Percentiles rank a stretch among this genome's conserved stretches.
Evolutionary conservation across 2,797 vertebrate genomes (phyloP).

Genomic region (Gephyroberyx darwinii): DNA sequence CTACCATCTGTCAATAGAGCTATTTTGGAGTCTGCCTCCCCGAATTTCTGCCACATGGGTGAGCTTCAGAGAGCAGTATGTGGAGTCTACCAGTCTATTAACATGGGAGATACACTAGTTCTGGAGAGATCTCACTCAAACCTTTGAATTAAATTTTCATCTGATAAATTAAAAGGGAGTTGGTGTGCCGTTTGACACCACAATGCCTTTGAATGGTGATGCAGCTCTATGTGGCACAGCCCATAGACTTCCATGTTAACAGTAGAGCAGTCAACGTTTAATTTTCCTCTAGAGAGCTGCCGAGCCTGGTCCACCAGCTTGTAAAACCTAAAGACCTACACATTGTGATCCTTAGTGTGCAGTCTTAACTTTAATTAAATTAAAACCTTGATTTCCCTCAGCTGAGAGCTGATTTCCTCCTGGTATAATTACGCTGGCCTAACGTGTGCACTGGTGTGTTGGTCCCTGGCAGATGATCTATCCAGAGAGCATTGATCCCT

Average conservation of each 20-base stretch:
- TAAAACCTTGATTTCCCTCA: constrained; percentile 78
- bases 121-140: constrained; percentile 4
- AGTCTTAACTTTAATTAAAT: constrained; percentile 78
- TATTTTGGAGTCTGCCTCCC: constrained; percentile 42
- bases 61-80: constrained; percentile 26
- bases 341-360: constrained; percentile 51
- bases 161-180: constrained; percentile 26
- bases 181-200: constrained; percentile 19
- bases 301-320: constrained; percentile 59
- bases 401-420: constrained; percentile 73
- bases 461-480: constrained; percentile 69
- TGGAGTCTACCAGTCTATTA: constrained; percentile 8
- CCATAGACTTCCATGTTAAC: constrained; percentile 67
- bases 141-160: constrained; percentile 18
- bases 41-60: constrained; percentile 37
- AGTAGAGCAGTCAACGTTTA: constrained; percentile 57
- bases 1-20: constrained; percentile 68
- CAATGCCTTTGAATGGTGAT: constrained; percentile 25
- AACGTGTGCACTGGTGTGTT: constrained; percentile 61
- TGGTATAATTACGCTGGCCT: constrained; percentile 69
- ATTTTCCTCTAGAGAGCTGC: constrained; percentile 70
- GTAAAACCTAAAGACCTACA: constrained; percentile 73
- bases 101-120: background rate
- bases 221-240: constrained; percentile 32
- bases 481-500: constrained; percentile 71